Conservation (phyloP, 1,140 invertebrate genomes). For the Aethina tumida region DNA sequence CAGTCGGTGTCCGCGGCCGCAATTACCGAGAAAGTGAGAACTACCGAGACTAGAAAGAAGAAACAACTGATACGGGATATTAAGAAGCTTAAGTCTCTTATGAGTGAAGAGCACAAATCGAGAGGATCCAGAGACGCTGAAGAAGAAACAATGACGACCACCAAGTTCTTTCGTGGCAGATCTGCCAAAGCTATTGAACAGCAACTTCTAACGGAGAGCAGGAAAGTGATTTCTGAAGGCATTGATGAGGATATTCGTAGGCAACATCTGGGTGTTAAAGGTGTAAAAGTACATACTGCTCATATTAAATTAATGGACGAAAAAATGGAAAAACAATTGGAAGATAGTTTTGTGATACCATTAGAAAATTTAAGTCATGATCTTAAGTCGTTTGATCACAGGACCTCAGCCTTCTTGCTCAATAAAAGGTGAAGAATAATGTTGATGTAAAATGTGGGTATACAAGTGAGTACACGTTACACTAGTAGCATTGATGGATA, state of each 20-base stretch:
- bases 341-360: constrained; percentile 45
- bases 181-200: constrained; percentile 62
- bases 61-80: constrained; percentile 24
- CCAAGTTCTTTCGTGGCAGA: constrained; percentile 50
- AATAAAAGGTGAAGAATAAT: constrained; percentile 63
- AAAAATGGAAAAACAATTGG: constrained; percentile 32
- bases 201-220: constrained; percentile 48
- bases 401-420: constrained; percentile 46
- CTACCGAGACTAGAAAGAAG: constrained; percentile 24
- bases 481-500: too few species aligned
- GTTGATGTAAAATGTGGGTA: too few species aligned
- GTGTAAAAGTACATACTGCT: constrained; percentile 31
- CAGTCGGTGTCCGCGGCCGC: constrained; percentile 24
- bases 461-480: too few species aligned
- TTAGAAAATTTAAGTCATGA: constrained; percentile 47
- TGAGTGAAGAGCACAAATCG: constrained; percentile 26
- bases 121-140: constrained; percentile 21
- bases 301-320: constrained; percentile 39
- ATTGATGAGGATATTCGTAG: constrained; percentile 35
- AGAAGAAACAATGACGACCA: constrained; percentile 39
- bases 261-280: constrained; percentile 26
- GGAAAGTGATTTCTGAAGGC: constrained; percentile 44
- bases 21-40: constrained; percentile 25
- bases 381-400: constrained; percentile 50
- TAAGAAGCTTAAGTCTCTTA: constrained; percentile 25